Evolutionary conservation across 2,797 vertebrate species (phyloP).

Genomic region (Peromyscus attwateri): DNA sequence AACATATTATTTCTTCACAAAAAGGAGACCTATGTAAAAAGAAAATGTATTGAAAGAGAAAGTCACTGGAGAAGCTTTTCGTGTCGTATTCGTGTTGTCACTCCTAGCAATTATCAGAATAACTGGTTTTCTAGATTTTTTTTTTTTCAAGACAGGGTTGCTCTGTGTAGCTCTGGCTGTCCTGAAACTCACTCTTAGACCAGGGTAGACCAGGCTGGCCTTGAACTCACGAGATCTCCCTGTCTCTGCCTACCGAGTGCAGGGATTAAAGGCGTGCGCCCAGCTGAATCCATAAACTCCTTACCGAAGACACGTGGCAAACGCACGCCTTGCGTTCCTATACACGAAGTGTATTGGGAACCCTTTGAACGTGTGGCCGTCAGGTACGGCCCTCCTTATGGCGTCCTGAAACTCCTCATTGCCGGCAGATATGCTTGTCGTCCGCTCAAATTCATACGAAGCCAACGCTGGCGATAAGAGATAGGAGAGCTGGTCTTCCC

Average conservation of each 20-base stretch:
- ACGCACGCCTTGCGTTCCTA: constrained; percentile 94
- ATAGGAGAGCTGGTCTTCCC: constrained; percentile 98
- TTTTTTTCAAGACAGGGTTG: neutral
- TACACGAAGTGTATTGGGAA: constrained; percentile 98
- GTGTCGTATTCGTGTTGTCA: neutral
- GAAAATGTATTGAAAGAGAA: constrained; percentile 40
- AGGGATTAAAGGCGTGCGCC: neutral
- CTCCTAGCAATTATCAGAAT: neutral
- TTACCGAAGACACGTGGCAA: constrained; percentile 96
- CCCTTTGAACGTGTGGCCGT: constrained; percentile 98
- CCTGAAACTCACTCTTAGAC: neutral
- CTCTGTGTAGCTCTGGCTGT: neutral
- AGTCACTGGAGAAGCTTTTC: neutral
- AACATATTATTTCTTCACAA: constrained; percentile 97
- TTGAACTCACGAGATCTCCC: neutral
- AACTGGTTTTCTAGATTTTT: neutral
- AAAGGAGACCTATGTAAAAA: constrained; percentile 93
- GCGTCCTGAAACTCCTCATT: constrained; percentile 99
- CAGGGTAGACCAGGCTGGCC: neutral
- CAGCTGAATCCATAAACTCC: constrained; percentile 3
- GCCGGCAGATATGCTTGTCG: constrained; percentile 93
- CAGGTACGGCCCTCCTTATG: constrained; percentile 94
- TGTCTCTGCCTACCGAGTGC: neutral
- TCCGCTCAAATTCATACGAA: constrained; percentile 96
- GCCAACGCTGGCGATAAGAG: constrained; percentile 95